phyloP scores from a whole-genome alignment of 2,113 vertebrate species.

The Macrotis lagotis region DNA sequence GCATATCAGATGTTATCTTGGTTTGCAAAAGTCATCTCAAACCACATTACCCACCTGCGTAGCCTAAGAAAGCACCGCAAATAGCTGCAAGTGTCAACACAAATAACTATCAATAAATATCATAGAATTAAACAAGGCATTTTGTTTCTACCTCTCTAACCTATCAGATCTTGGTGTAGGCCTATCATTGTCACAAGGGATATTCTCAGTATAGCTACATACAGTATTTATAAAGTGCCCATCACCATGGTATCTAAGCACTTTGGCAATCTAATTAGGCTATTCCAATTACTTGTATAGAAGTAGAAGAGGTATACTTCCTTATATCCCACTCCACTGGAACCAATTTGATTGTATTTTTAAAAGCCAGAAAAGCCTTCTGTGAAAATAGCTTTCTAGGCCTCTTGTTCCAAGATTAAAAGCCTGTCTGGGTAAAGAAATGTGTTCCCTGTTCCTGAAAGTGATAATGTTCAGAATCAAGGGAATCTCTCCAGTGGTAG shows the following conservation, averaged over 20 bases:
- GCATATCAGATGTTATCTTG: conserved; percentile 56
- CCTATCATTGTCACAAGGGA: conserved; percentile 49
- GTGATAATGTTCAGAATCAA: conserved; percentile 72
- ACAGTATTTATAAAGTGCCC: conserved; percentile 71
- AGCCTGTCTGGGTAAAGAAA: conserved; percentile 73
- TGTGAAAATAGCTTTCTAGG: conserved; percentile 76
- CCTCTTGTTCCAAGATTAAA: conserved; percentile 74
- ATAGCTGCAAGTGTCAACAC: conserved; percentile 72
- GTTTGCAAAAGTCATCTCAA: conserved; percentile 61
- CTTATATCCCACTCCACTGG: conserved; percentile 73
- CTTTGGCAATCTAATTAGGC: conserved; percentile 73
- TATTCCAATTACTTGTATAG: conserved; percentile 72
- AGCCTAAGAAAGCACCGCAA: conserved; percentile 70
- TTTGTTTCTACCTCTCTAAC: conserved; percentile 59
- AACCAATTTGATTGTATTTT: conserved; percentile 77
- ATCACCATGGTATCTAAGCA: conserved; percentile 69
- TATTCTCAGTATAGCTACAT: conserved; percentile 57
- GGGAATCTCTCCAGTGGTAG: conserved; percentile 73
- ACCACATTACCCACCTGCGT: conserved; percentile 70
- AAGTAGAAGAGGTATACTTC: conserved; percentile 65
- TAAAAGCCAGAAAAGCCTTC: conserved; percentile 74
- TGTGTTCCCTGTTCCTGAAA: conserved; percentile 71
- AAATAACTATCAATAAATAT: conserved; percentile 76
- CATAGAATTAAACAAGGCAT: conserved; percentile 58
- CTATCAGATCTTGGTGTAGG: conserved; percentile 53